These are phyloP conservation scores for Dusona sp. DNA, from an alignment of 2,888 invertebrate species.

Conservation along the genomic window DNA sequence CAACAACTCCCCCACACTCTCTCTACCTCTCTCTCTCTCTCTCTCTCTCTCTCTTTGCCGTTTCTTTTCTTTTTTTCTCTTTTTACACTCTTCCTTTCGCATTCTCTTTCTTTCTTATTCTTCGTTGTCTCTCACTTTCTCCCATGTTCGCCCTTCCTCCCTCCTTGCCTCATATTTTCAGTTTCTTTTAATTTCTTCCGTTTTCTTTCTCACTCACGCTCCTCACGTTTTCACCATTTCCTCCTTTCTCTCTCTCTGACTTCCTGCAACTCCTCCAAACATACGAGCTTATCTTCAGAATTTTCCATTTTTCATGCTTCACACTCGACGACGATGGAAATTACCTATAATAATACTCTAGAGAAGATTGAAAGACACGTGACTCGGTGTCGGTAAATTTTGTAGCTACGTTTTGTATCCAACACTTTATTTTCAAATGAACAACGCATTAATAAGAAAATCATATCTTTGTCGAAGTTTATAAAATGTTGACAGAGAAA, in stretches of 20 bases:
- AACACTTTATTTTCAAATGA: neutral
- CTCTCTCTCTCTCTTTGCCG: neutral
- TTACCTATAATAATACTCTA: slow-evolving; percentile 26
- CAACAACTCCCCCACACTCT: slow-evolving; percentile 27
- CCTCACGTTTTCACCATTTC: neutral
- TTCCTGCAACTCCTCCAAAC: neutral
- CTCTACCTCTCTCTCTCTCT: neutral
- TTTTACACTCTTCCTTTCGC: neutral
- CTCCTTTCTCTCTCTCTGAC: neutral
- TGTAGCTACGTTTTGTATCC: neutral
- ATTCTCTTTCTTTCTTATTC: neutral
- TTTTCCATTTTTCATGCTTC: slow-evolving; percentile 53
- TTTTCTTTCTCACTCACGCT: neutral
- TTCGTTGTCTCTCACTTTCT: neutral
- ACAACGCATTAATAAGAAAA: neutral
- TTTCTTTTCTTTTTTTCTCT: neutral
- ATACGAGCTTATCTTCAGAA: neutral
- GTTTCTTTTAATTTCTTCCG: neutral
- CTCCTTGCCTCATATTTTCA: neutral
- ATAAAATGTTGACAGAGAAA: neutral
- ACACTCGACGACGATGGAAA: slow-evolving; percentile 26
- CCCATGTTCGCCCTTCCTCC: neutral
- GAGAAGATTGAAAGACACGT: neutral
- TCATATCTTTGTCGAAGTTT: neutral
- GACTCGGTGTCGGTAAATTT: neutral